These are phyloP conservation scores for Sylvilagus floridanus DNA, from an alignment of 2,797 vertebrate genomes.

Conservation along the genomic window DNA sequence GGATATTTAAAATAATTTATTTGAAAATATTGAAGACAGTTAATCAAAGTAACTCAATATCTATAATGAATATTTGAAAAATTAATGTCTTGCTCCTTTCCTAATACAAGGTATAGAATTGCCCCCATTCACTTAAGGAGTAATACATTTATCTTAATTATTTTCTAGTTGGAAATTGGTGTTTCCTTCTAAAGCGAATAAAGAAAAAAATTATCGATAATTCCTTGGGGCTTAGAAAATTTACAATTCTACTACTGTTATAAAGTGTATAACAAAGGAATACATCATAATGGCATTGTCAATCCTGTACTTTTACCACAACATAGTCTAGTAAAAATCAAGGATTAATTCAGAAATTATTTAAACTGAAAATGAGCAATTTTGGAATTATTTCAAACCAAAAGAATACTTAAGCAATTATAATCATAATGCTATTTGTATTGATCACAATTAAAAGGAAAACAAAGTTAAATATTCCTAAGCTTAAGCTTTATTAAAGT, in stretches of 20 bases:
- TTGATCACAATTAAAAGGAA: background rate
- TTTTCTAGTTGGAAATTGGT: background rate
- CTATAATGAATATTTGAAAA: background rate
- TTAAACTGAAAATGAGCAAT: background rate
- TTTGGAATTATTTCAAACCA: background rate
- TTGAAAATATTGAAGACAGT: constrained; percentile 2
- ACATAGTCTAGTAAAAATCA: background rate
- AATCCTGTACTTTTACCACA: background rate
- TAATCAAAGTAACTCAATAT: constrained; percentile 32
- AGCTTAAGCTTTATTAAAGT: background rate
- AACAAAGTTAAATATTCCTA: background rate
- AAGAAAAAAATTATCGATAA: background rate
- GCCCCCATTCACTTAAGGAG: background rate
- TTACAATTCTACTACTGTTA: background rate
- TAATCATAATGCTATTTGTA: background rate
- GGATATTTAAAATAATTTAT: background rate
- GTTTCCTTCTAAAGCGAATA: background rate
- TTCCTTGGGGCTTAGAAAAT: background rate
- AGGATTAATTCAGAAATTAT: background rate
- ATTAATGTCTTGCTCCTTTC: background rate
- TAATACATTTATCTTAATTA: background rate
- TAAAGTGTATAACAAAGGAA: background rate
- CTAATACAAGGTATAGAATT: background rate
- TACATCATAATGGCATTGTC: background rate
- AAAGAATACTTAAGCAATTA: background rate